phyloP scores from a whole-genome alignment of 2,888 invertebrate species.

The Oxyscelio sp. region DNA sequence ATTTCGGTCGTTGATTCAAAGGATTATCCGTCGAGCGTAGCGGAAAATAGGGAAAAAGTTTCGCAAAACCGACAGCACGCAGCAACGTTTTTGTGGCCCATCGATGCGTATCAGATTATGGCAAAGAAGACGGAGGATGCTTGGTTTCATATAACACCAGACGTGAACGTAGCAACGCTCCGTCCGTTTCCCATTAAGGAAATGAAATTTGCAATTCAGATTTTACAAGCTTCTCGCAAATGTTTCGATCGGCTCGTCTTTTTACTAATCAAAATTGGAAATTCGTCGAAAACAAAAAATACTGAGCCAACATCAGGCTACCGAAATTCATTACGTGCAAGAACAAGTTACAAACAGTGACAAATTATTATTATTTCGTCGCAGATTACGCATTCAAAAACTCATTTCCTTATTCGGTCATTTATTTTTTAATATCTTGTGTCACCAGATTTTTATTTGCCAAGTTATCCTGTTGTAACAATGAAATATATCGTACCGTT shows the following conservation, averaged over 20 bases:
- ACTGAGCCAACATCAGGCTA: constrained; percentile 22
- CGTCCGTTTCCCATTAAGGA: constrained; percentile 73
- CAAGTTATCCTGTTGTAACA: too few relatives aligned
- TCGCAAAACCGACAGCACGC: constrained; percentile 69
- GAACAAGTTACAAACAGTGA: constrained; percentile 46
- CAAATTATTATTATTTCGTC: constrained; percentile 34
- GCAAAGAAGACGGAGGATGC: constrained; percentile 71
- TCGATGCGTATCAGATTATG: constrained; percentile 73
- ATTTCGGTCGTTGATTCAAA: constrained; percentile 73
- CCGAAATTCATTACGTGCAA: constrained; percentile 31
- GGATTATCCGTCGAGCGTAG: constrained; percentile 69
- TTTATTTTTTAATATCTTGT: too few relatives aligned
- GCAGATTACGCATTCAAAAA: too few relatives aligned
- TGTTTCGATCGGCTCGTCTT: constrained; percentile 70
- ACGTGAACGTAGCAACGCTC: constrained; percentile 66
- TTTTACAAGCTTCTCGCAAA: constrained; percentile 71
- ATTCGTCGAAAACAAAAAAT: constrained; percentile 64
- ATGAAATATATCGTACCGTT: too few relatives aligned
- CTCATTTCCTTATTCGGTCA: too few relatives aligned
- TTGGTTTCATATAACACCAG: constrained; percentile 74
- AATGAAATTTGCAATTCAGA: constrained; percentile 75
- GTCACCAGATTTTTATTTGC: too few relatives aligned
- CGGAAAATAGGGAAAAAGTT: constrained; percentile 72
- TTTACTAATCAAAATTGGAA: constrained; percentile 72
- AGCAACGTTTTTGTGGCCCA: constrained; percentile 70